Evolutionary conservation across 2,888 invertebrate genomes (phyloP).

Genomic region (Ypsolopha sequella): DNA sequence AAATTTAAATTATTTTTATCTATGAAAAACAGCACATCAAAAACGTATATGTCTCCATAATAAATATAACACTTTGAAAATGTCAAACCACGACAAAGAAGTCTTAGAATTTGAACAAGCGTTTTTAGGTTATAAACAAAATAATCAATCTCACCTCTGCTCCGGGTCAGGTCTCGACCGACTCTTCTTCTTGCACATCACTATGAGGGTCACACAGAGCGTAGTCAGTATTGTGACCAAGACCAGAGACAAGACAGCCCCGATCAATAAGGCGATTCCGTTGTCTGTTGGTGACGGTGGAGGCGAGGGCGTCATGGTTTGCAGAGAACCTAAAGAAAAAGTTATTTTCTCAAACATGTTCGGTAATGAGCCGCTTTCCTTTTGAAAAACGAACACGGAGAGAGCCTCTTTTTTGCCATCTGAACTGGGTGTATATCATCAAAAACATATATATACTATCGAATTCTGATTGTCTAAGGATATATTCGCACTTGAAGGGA

Average conservation of each 20-base stretch:
- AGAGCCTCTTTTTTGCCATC: no score
- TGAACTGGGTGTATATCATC: no score
- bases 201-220: constrained; percentile 51
- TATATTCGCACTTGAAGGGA: no score
- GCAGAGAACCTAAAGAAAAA: constrained; percentile 40
- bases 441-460: no score
- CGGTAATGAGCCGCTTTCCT: no score
- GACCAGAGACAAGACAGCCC: constrained; percentile 52
- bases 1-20: neutral
- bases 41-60: no score
- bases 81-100: no score
- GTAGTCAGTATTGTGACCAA: constrained; percentile 58
- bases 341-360: no score
- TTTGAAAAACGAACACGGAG: no score
- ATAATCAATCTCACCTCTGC: constrained; percentile 29
- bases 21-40: neutral
- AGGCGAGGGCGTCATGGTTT: constrained; percentile 52
- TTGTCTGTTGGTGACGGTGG: constrained; percentile 36
- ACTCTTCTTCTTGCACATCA: constrained; percentile 57
- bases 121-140: neutral
- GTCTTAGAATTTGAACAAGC: no score
- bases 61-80: no score
- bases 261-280: constrained; percentile 50
- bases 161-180: constrained; percentile 42
- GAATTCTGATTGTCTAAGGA: no score